Percentiles rank a stretch among this genome's conserved stretches.
Evolutionary conservation across 2,113 vertebrate species (phyloP).

Genomic region (Capra hircus): DNA sequence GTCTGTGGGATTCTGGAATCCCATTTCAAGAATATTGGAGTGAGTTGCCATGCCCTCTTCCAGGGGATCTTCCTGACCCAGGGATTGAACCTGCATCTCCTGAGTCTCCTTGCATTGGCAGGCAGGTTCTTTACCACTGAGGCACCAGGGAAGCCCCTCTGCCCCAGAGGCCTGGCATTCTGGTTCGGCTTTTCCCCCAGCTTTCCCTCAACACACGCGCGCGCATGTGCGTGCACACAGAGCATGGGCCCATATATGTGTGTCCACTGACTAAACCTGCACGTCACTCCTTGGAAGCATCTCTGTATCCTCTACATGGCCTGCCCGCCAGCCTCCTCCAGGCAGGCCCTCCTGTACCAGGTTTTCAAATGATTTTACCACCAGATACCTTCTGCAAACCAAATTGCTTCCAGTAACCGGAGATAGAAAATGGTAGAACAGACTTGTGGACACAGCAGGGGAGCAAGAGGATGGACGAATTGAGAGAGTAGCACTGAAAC

Average conservation of each 20-base stretch:
- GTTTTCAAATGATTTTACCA: neutral
- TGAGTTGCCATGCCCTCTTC: neutral
- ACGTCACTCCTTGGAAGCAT: neutral
- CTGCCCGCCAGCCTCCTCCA: neutral
- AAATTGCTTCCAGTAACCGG: neutral
- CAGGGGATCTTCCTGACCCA: neutral
- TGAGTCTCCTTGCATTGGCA: neutral
- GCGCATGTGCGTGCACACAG: accelerated
- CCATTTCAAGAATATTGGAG: neutral
- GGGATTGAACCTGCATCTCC: neutral
- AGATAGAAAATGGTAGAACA: neutral
- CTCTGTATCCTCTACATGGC: neutral
- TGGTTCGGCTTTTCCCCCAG: neutral
- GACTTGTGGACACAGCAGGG: neutral
- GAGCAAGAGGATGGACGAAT: accelerated
- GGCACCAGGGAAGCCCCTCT: neutral
- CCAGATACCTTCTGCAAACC: neutral
- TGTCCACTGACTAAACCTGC: neutral
- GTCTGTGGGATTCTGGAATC: neutral
- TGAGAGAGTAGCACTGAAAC: neutral
- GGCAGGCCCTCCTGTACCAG: neutral
- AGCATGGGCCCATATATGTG: neutral
- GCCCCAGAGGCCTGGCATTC: neutral
- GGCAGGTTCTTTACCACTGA: neutral
- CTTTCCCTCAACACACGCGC: neutral